A percentile compares a stretch with the other conserved stretches of the same genome.
phyloP scores from a whole-genome alignment of 2,888 invertebrate species.

The Aphidoletes aphidimyza region DNA sequence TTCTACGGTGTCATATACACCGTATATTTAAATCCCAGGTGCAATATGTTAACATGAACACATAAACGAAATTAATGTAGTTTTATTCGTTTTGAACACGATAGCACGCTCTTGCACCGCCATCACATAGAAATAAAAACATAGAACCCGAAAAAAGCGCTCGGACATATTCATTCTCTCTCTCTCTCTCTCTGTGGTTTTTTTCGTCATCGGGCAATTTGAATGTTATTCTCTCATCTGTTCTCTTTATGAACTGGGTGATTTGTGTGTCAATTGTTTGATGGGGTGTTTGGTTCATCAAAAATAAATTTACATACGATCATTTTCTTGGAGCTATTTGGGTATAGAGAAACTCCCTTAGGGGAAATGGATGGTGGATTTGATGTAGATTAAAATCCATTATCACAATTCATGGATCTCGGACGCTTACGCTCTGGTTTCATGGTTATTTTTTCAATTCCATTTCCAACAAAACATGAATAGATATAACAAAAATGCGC shows the following conservation, averaged over 20 bases:
- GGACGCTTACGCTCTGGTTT: no score
- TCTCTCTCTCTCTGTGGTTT: background rate
- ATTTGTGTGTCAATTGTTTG: background rate
- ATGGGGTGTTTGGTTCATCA: slow-evolving; percentile 39
- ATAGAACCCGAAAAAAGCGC: background rate
- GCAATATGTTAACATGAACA: slow-evolving; percentile 41
- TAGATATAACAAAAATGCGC: background rate
- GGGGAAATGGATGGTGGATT: no score
- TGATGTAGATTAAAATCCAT: background rate
- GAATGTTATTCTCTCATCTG: background rate
- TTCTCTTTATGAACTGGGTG: background rate
- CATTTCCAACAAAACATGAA: background rate
- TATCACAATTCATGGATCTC: slow-evolving; percentile 32
- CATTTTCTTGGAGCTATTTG: background rate
- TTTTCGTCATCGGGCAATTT: background rate
- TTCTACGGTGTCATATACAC: no score
- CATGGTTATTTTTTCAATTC: background rate
- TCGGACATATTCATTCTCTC: background rate
- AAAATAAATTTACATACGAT: background rate
- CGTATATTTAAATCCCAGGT: slow-evolving; percentile 41
- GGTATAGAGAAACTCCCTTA: no score
- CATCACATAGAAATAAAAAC: background rate
- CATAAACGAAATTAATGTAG: slow-evolving; percentile 42
- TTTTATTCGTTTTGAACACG: slow-evolving; percentile 38
- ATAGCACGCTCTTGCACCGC: slow-evolving; percentile 13